Percentiles rank a stretch among this genome's conserved stretches.
Conservation (phyloP, 2,113 vertebrate species). For the Eretmochelys imbricata region DNA sequence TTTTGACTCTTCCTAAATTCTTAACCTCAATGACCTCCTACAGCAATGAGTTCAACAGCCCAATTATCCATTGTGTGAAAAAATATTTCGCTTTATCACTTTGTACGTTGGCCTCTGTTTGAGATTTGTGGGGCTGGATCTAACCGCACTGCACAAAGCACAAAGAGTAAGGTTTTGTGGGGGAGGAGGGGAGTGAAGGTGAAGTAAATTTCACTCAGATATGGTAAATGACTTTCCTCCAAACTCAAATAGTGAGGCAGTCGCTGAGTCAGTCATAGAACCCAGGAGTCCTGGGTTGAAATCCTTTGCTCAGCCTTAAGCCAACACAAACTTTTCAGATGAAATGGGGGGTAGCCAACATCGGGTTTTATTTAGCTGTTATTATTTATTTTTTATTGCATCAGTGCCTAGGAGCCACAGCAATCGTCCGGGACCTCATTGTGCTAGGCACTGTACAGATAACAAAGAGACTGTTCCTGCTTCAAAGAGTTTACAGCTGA, state of each 20-base stretch:
- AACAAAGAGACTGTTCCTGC: neutral
- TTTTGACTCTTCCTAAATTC: neutral
- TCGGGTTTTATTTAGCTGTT: neutral
- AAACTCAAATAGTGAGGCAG: neutral
- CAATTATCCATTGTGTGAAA: neutral
- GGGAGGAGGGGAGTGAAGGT: neutral
- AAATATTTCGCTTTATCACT: neutral
- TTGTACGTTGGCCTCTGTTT: neutral
- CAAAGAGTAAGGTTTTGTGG: neutral
- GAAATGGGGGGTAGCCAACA: neutral
- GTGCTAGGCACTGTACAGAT: neutral
- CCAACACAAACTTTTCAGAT: neutral
- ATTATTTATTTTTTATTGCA: neutral
- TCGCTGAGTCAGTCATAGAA: neutral
- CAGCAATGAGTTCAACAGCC: neutral
- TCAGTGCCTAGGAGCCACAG: too few relatives aligned
- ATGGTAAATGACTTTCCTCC: neutral
- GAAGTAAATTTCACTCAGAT: neutral
- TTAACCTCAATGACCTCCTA: neutral
- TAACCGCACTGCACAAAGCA: fast-evolving
- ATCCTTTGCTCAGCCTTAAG: neutral
- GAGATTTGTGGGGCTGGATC: neutral
- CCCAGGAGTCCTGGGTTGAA: neutral
- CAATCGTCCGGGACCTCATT: too few relatives aligned
- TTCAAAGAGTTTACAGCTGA: neutral